A percentile compares a stretch with the other conserved stretches of the same genome.
phyloP scores from a whole-genome alignment of 2,888 invertebrate genomes.

The Drosophila koepferae region DNA sequence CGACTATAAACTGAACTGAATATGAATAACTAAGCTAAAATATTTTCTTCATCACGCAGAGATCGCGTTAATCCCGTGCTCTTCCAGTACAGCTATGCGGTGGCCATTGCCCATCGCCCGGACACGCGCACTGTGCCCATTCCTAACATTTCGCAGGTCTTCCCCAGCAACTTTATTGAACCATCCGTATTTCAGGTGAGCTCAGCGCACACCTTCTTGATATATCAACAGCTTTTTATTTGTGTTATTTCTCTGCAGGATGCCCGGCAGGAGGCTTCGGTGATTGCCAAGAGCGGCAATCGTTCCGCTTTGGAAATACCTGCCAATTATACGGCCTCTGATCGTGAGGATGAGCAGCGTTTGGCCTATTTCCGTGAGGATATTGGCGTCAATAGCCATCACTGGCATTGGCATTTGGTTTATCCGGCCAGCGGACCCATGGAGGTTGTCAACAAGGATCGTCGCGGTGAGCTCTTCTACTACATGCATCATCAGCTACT shows the following conservation, averaged over 20 bases:
- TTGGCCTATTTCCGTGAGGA: slow-evolving; percentile 94
- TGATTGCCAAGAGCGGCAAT: slow-evolving; percentile 86
- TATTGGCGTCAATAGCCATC: slow-evolving; percentile 93
- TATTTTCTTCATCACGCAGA: slow-evolving; percentile 78
- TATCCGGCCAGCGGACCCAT: slow-evolving; percentile 90
- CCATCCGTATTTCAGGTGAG: slow-evolving; percentile 88
- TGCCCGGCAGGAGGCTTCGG: slow-evolving; percentile 89
- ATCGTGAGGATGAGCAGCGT: slow-evolving; percentile 91
- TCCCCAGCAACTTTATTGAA: slow-evolving; percentile 94
- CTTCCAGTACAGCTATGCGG: slow-evolving; percentile 92
- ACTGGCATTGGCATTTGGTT: slow-evolving; percentile 97
- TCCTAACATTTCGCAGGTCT: slow-evolving; percentile 91
- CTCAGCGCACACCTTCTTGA: background rate
- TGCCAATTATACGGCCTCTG: slow-evolving; percentile 90
- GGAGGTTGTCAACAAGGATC: slow-evolving; percentile 89
- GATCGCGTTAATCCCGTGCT: slow-evolving; percentile 92
- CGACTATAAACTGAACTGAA: accelerated
- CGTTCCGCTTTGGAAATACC: slow-evolving; percentile 89
- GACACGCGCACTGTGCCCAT: slow-evolving; percentile 87
- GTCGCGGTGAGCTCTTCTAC: slow-evolving; percentile 90
- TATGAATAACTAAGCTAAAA: background rate
- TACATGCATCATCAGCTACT: slow-evolving; percentile 90
- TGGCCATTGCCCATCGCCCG: slow-evolving; percentile 89
- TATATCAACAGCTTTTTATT: background rate
- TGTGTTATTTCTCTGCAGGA: slow-evolving; percentile 63